Conservation (phyloP, 2,113 vertebrate species). For the Acanthisitta chloris region DNA sequence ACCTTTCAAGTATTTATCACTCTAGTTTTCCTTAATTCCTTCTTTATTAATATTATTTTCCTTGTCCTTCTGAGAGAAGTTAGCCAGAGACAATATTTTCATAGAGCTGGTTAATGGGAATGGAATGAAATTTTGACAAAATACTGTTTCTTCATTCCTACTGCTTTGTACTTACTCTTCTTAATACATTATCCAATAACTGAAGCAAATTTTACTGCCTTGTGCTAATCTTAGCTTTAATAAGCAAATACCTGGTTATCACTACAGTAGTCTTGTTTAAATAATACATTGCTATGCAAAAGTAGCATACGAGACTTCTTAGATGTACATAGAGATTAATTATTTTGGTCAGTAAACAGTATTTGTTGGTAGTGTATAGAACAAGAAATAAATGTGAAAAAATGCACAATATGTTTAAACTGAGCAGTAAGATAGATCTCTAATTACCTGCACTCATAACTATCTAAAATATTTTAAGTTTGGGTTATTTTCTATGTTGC, state of each 20-base stretch:
- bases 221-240: neutral
- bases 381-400: neutral
- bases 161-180: neutral
- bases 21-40: constrained; percentile 37
- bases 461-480: neutral
- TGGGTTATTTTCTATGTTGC: neutral
- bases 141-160: neutral
- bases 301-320: neutral
- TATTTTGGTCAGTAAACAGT: neutral
- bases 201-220: neutral
- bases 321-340: neutral
- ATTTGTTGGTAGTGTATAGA: neutral
- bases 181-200: neutral
- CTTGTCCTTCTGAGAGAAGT: neutral
- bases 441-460: neutral
- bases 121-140: neutral
- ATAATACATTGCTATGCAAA: neutral
- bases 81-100: neutral
- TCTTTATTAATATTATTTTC: constrained; percentile 48
- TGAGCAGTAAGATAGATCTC: neutral
- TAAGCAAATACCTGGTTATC: neutral
- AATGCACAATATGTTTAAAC: neutral
- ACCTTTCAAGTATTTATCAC: constrained; percentile 2
- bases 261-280: neutral
- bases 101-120: neutral